A percentile compares a stretch with the other conserved stretches of the same genome.
Conservation (phyloP, 1,140 invertebrate genomes). For the Thaumatotibia leucotreta region DNA sequence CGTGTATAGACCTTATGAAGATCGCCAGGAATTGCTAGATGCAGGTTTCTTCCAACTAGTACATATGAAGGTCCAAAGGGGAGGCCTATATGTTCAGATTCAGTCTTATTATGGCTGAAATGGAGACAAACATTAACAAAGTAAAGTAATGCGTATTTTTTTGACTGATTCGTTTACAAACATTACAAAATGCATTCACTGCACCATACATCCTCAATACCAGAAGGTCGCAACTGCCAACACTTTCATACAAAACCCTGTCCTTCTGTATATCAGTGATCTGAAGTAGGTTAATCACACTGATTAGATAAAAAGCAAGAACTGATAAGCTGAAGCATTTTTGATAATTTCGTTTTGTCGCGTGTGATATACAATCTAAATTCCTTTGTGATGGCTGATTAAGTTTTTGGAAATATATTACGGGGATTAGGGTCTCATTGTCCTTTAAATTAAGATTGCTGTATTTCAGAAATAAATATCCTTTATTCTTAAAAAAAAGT, state of each 20-base stretch:
- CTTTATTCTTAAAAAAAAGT: no score
- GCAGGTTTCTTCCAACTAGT: no score
- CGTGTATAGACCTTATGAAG: no score
- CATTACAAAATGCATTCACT: neutral
- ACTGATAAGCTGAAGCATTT: neutral
- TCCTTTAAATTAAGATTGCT: neutral
- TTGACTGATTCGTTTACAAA: slow-evolving; percentile 10
- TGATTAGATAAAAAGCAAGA: neutral
- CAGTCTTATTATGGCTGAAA: no score
- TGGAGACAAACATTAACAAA: no score
- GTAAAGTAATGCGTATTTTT: neutral
- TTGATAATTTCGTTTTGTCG: slow-evolving; percentile 1
- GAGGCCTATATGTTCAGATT: neutral
- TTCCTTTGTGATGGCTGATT: slow-evolving; percentile 4
- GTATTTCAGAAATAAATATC: neutral
- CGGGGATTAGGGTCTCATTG: neutral
- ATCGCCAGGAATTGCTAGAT: no score
- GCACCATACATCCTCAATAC: neutral
- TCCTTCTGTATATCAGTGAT: neutral
- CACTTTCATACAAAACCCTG: neutral
- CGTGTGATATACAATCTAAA: slow-evolving; percentile 1
- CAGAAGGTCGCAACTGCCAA: neutral
- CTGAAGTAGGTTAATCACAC: neutral
- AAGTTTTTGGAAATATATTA: neutral
- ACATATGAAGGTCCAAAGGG: neutral